Evolutionary conservation across 2,797 vertebrate species (phyloP).

Genomic region (Cryptoprocta ferox): DNA sequence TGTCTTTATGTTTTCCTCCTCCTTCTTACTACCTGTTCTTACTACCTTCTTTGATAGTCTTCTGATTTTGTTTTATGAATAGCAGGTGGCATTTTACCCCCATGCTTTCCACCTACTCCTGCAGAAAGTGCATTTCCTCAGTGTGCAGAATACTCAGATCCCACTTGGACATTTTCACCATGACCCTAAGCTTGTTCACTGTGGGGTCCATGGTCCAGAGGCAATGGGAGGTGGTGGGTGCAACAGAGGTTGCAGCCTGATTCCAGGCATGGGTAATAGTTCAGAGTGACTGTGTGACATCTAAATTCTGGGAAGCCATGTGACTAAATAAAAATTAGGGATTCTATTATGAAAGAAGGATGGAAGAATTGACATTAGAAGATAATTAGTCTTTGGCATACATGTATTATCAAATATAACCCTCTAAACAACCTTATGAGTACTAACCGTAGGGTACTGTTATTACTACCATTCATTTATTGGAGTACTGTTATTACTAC

Average conservation of each 20-base stretch:
- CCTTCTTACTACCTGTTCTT: not conserved
- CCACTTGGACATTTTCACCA: constrained; percentile 92
- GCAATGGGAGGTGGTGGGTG: too few relatives aligned
- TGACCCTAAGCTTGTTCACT: constrained; percentile 93
- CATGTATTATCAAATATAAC: not conserved
- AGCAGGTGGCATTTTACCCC: not conserved
- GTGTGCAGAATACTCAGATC: constrained; percentile 91
- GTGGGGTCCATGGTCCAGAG: constrained; percentile 89
- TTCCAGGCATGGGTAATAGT: not conserved
- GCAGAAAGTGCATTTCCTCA: constrained; percentile 93
- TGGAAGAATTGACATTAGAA: not conserved
- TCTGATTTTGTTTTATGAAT: not conserved
- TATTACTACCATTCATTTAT: not conserved
- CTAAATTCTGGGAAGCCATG: not conserved
- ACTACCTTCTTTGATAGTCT: not conserved
- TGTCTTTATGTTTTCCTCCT: not conserved
- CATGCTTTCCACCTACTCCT: constrained; percentile 89
- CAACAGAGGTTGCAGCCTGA: accelerated
- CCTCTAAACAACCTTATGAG: not conserved
- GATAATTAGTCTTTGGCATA: not conserved
- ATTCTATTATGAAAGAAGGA: not conserved
- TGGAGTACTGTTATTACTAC: not conserved
- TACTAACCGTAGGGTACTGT: not conserved
- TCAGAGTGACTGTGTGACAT: not conserved
- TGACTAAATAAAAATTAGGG: not conserved